A percentile compares a stretch with the other conserved stretches of the same genome.
Evolutionary conservation across 1,140 invertebrate genomes (phyloP).

Genomic region (Centruroides vittatus): DNA sequence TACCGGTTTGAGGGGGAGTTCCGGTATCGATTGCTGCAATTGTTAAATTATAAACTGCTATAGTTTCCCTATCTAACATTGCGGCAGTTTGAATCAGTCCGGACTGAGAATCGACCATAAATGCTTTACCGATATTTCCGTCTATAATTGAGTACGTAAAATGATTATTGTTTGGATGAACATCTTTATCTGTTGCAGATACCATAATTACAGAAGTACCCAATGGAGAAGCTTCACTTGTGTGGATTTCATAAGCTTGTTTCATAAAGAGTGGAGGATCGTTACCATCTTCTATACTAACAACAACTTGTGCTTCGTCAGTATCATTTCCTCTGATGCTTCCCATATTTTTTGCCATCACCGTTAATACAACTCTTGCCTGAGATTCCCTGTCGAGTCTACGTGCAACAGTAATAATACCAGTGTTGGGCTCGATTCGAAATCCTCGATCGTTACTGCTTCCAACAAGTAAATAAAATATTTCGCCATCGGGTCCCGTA

Average conservation of each 20-base stretch:
- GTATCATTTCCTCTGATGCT: slow-evolving; percentile 87
- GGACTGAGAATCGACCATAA: slow-evolving; percentile 73
- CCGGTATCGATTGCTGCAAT: slow-evolving; percentile 81
- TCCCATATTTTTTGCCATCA: slow-evolving; percentile 86
- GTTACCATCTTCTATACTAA: slow-evolving; percentile 87
- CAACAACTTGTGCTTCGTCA: slow-evolving; percentile 82
- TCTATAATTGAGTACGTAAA: slow-evolving; percentile 80
- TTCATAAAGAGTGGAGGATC: slow-evolving; percentile 81
- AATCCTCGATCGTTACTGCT: slow-evolving; percentile 86
- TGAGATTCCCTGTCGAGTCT: slow-evolving; percentile 79
- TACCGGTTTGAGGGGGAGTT: slow-evolving; percentile 57
- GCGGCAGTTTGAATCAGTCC: slow-evolving; percentile 62
- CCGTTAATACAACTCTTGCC: slow-evolving; percentile 72
- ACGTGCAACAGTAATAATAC: slow-evolving; percentile 64
- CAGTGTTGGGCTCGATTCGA: slow-evolving; percentile 65
- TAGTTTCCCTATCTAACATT: slow-evolving; percentile 77
- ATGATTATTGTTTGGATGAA: slow-evolving; percentile 75
- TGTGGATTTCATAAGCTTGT: slow-evolving; percentile 47
- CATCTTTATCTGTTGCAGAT: slow-evolving; percentile 78
- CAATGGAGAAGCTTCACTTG: slow-evolving; percentile 60
- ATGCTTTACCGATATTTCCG: slow-evolving; percentile 64
- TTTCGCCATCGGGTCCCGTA: slow-evolving; percentile 73
- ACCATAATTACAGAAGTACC: slow-evolving; percentile 63
- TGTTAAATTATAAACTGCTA: slow-evolving; percentile 78
- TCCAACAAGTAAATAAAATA: slow-evolving; percentile 83